phyloP scores from a whole-genome alignment of 1,140 invertebrate species.

The Diachasmimorpha longicaudata region DNA sequence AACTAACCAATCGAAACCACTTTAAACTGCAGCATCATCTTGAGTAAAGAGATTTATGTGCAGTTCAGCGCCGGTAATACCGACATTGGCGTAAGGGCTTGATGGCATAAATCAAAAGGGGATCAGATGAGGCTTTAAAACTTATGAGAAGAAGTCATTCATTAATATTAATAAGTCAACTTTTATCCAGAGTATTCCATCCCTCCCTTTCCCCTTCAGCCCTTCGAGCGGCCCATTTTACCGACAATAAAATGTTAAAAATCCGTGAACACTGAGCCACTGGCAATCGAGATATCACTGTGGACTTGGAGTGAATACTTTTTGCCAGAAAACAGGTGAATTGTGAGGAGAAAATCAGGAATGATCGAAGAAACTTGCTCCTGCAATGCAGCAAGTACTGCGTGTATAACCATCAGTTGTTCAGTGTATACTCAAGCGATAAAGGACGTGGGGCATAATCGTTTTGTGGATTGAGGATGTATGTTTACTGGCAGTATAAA shows the following conservation, averaged over 20 bases:
- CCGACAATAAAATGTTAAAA: not conserved
- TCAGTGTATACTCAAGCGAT: not conserved
- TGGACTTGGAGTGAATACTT: not conserved
- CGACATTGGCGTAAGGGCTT: constrained; percentile 26
- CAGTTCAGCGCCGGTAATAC: constrained; percentile 45
- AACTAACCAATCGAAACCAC: constrained; percentile 60
- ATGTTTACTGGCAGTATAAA: not conserved
- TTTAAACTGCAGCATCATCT: constrained; percentile 49
- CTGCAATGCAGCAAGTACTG: not conserved
- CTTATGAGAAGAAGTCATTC: constrained; percentile 44
- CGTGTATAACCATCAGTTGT: not conserved
- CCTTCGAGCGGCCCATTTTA: too few species aligned
- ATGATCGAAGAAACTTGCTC: not conserved
- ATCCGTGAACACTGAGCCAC: not conserved
- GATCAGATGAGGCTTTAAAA: constrained; percentile 5
- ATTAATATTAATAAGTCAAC: constrained; percentile 61
- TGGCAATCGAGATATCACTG: not conserved
- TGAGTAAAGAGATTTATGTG: constrained; percentile 58
- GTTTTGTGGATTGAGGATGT: not conserved
- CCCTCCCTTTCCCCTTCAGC: not conserved
- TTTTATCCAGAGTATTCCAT: not conserved
- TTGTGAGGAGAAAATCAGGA: not conserved
- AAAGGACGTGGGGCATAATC: not conserved
- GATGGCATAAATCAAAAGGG: constrained; percentile 31
- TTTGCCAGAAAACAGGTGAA: not conserved